Base-by-base conservation (phyloP, 1,140 invertebrate species). In the Magallana angulata region DNA sequence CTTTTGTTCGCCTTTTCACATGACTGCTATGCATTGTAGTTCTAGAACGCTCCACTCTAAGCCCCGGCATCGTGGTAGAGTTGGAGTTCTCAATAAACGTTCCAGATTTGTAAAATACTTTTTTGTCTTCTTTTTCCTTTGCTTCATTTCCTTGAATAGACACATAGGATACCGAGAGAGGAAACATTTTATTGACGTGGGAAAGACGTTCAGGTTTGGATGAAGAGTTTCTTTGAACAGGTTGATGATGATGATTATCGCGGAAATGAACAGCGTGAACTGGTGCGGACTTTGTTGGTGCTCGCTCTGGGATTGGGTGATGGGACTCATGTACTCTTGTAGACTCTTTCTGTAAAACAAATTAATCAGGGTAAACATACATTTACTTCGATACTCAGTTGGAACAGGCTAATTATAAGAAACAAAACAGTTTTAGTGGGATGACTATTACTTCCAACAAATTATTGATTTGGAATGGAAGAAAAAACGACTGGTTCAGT, bases 131-230 rank as follows among this genome's bases (percentile, higher is more conserved):
- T 11, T 48, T 64, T 68, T 56, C 60, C 18, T 82, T 87, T 48
- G 62, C 80, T 48, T 64, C 30, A 11, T 89, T 86, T 18, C 90
- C 90, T 57, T 91, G 91, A 48, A 92, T 91, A 57, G 91, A 91
- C 5, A 92, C 89, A 82, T 91, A 92, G 68, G 90, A 91, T 56
- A 92, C 85, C 5, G 91, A 88, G 14, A 92, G 86, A 0, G 91
- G 90, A 76, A 87, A 88, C 57, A 89, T 82, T 30, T 88, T 84
- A 62, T 91, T 91, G 56, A 89, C 64, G 30, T 71, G 64, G 30
- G 64, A 36, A 36, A 62, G 64, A 71, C 57, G 48, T 58, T 82
- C 57, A 16, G 48, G 48, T 82, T 82, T 82, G 1, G 48, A 14
- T 6, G 80, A 18, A 16, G 48, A 16, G 9, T 82, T 56, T 58